Evolutionary conservation across 1,140 invertebrate genomes (phyloP).

Genomic region (Neocloeon triangulifer): DNA sequence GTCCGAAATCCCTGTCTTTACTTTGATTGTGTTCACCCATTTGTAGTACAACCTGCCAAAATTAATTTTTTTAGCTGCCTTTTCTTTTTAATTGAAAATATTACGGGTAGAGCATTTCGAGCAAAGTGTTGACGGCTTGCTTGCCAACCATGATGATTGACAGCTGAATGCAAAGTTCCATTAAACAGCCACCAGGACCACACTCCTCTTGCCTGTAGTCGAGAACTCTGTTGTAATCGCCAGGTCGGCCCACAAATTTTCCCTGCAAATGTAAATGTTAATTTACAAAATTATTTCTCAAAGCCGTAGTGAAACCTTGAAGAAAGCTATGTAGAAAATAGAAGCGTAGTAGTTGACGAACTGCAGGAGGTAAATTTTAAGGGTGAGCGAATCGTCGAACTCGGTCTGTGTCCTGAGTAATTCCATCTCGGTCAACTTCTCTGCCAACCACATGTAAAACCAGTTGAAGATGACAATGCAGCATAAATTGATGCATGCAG

Average conservation of each 20-base stretch:
- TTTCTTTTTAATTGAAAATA: constrained; percentile 10
- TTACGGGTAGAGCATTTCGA: constrained; percentile 34
- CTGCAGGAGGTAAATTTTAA: constrained; percentile 46
- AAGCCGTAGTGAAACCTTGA: too few relatives aligned
- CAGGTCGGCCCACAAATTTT: constrained; percentile 20
- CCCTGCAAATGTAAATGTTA: too few relatives aligned
- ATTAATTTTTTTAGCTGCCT: not conserved
- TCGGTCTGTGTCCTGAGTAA: constrained; percentile 41
- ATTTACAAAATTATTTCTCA: too few relatives aligned
- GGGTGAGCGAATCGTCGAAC: constrained; percentile 39
- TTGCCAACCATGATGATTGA: constrained; percentile 46
- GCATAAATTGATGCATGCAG: constrained; percentile 64
- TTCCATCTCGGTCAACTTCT: constrained; percentile 36
- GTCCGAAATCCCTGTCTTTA: constrained; percentile 23
- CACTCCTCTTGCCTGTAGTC: constrained; percentile 23
- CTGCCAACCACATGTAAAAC: constrained; percentile 30
- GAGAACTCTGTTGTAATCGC: constrained; percentile 17
- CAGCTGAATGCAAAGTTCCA: constrained; percentile 39
- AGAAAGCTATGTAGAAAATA: constrained; percentile 46
- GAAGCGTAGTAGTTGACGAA: constrained; percentile 50
- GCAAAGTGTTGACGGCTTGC: constrained; percentile 33
- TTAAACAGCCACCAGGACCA: constrained; percentile 36
- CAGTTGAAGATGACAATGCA: constrained; percentile 75
- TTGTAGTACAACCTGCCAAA: constrained; percentile 33
- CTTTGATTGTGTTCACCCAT: constrained; percentile 41